Conservation (phyloP, 1,140 invertebrate genomes). For the Glomeris maerens region DNA sequence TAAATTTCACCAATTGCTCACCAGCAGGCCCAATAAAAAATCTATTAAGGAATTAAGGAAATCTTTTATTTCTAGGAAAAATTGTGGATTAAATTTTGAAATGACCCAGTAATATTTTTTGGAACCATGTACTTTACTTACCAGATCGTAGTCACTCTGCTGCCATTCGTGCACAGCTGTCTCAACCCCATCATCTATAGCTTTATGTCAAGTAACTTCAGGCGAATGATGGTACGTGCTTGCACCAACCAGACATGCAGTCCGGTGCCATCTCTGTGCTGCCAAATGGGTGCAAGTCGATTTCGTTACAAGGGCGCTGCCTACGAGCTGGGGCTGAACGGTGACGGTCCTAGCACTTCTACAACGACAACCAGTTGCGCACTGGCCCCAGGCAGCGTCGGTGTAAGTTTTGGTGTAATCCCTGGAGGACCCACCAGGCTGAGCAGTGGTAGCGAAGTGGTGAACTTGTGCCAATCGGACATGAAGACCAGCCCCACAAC, state of each 20-base stretch:
- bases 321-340: constrained; percentile 1
- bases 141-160: constrained; percentile 23
- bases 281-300: neutral
- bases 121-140: no score
- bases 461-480: neutral
- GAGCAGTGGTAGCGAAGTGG: neutral
- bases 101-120: no score
- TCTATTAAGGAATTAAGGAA: no score
- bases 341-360: no score
- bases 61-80: no score
- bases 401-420: no score
- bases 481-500: neutral
- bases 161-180: constrained; percentile 32
- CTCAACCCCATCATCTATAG: constrained; percentile 41
- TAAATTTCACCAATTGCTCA: no score
- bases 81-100: no score
- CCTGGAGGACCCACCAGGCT: neutral
- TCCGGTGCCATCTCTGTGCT: neutral
- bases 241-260: constrained; percentile 2
- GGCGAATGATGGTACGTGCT: constrained; percentile 27
- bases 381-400: neutral
- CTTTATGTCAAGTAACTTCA: constrained; percentile 40
- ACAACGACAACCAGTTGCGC: no score
- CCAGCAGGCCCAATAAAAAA: no score
- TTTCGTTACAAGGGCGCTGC: neutral